phyloP scores from a whole-genome alignment of 2,888 invertebrate genomes.

The Zaprionus obscuricornis region DNA sequence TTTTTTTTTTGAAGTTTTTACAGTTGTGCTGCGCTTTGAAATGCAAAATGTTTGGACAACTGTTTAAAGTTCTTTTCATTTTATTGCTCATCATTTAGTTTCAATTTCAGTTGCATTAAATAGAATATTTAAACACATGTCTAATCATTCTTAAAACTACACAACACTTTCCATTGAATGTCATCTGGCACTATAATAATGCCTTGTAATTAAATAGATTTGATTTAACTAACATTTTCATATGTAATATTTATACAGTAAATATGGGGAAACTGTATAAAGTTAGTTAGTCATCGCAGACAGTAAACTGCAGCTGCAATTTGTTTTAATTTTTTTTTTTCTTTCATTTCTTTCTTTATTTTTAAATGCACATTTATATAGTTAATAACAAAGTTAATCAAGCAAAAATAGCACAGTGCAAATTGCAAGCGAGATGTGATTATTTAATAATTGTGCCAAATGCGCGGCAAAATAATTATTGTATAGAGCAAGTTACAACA shows the following conservation, averaged over 20 bases:
- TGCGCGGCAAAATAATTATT: constrained; percentile 68
- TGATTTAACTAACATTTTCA: constrained; percentile 49
- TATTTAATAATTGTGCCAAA: constrained; percentile 77
- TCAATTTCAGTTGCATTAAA: no score
- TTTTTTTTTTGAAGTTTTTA: no score
- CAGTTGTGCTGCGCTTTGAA: no score
- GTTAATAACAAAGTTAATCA: constrained; percentile 70
- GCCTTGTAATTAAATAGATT: constrained; percentile 48
- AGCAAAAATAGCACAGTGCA: constrained; percentile 67
- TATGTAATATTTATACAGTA: constrained; percentile 35
- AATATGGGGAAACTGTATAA: no score
- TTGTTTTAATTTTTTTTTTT: constrained; percentile 21
- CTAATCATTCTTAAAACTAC: no score
- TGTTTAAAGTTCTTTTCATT: no score
- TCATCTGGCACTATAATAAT: constrained; percentile 19
- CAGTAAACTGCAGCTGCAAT: constrained; percentile 41
- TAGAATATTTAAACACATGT: no score
- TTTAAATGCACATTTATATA: constrained; percentile 1
- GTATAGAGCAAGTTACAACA: constrained; percentile 26
- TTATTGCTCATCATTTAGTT: no score
- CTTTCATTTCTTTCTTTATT: constrained; percentile 24
- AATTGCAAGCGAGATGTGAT: constrained; percentile 62
- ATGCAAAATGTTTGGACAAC: no score
- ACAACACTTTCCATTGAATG: constrained; percentile 18
- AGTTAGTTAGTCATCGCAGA: constrained; percentile 40